A percentile compares a stretch with the other conserved stretches of the same genome.
These are phyloP conservation scores for Vespertilio murinus DNA, from an alignment of 2,797 vertebrate species.

Conservation along the genomic window DNA sequence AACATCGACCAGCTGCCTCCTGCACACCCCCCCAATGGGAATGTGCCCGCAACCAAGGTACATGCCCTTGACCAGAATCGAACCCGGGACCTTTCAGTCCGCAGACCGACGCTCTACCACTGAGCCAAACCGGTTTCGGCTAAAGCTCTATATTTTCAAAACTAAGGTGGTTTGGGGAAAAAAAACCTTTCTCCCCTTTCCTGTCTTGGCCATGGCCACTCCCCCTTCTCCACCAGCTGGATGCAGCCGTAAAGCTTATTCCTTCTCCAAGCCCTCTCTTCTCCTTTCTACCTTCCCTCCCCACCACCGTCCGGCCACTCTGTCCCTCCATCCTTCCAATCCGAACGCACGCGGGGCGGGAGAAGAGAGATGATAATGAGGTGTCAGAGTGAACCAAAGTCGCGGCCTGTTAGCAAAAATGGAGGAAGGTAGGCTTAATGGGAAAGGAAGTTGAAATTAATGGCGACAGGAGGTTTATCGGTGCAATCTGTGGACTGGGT, in stretches of 20 bases:
- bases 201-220: accelerated
- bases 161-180: background rate
- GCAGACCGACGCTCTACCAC: too few species aligned
- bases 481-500: slow-evolving; percentile 49
- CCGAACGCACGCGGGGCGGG: background rate
- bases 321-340: background rate
- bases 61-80: too few species aligned
- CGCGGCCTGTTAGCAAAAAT: background rate
- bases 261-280: background rate
- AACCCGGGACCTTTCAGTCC: too few species aligned
- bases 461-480: slow-evolving; percentile 63
- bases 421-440: slow-evolving; percentile 5
- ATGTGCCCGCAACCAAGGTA: too few species aligned
- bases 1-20: too few species aligned
- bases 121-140: too few species aligned
- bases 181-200: background rate
- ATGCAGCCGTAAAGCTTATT: background rate
- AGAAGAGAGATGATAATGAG: slow-evolving; percentile 19
- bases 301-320: background rate
- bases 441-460: slow-evolving; percentile 67
- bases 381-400: background rate
- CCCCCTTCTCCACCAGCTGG: background rate
- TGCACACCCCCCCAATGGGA: too few species aligned
- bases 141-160: slow-evolving; percentile 19
- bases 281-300: background rate